phyloP scores from a whole-genome alignment of 2,797 vertebrate species.

The Echiichthys vipera region DNA sequence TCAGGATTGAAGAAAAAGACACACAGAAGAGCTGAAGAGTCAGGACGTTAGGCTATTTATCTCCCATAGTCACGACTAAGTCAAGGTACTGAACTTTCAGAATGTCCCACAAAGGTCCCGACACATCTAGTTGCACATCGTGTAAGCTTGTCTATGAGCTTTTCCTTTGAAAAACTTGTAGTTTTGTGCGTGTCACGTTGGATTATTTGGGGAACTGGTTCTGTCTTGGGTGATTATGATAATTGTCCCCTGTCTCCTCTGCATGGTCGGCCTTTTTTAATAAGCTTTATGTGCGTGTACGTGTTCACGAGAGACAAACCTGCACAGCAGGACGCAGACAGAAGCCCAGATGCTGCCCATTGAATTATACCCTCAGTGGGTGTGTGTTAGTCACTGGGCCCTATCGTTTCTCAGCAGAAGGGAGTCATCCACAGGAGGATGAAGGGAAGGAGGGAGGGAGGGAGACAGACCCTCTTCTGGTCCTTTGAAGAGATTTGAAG shows the following conservation, averaged over 20 bases:
- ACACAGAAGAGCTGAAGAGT: neutral
- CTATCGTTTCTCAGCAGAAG: slow-evolving; percentile 64
- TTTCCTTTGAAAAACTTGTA: neutral
- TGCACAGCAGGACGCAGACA: slow-evolving; percentile 51
- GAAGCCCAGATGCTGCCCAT: slow-evolving; percentile 45
- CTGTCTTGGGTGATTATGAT: slow-evolving; percentile 58
- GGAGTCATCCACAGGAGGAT: slow-evolving; percentile 35
- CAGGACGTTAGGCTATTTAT: neutral
- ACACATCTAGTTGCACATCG: slow-evolving; percentile 19
- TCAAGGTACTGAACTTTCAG: neutral
- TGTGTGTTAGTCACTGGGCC: slow-evolving; percentile 36
- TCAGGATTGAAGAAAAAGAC: neutral
- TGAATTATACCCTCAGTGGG: slow-evolving; percentile 48
- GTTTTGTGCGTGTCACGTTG: slow-evolving; percentile 16
- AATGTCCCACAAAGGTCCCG: neutral
- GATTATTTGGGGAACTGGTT: slow-evolving; percentile 22
- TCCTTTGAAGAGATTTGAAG: slow-evolving; percentile 59
- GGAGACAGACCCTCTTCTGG: slow-evolving; percentile 23
- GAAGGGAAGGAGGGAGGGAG: slow-evolving; percentile 19
- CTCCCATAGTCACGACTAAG: neutral
- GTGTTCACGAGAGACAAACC: slow-evolving; percentile 16
- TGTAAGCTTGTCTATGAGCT: neutral
- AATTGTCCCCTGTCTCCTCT: slow-evolving; percentile 57
- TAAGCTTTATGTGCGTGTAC: slow-evolving; percentile 31
- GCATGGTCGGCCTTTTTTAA: slow-evolving; percentile 71